A percentile compares a stretch with the other conserved stretches of the same genome.
Conservation (phyloP, 2,888 invertebrate species). For the Ecliptopera silaceata region DNA sequence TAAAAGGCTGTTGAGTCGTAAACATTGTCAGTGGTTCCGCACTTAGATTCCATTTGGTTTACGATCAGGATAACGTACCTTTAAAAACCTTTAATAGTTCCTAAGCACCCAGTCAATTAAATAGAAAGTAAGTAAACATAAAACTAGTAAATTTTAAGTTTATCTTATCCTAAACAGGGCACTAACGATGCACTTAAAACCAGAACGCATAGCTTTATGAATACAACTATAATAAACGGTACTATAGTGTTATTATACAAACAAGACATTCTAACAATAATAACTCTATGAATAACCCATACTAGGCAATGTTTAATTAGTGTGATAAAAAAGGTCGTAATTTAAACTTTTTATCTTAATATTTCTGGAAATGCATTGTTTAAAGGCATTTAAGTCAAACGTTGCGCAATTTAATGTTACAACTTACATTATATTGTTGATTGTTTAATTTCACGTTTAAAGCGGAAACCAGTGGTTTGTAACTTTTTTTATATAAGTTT, state of each 20-base stretch:
- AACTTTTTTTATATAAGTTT: no score
- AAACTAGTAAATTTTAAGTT: slow-evolving; percentile 53
- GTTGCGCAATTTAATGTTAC: background rate
- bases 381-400: background rate
- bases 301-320: slow-evolving; percentile 35
- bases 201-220: slow-evolving; percentile 56
- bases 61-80: slow-evolving; percentile 56
- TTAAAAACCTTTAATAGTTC: slow-evolving; percentile 56
- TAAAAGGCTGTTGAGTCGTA: slow-evolving; percentile 18
- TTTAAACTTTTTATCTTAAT: slow-evolving; percentile 11
- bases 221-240: slow-evolving; percentile 53
- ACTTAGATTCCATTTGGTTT: slow-evolving; percentile 50
- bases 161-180: slow-evolving; percentile 60
- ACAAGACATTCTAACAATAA: slow-evolving; percentile 45
- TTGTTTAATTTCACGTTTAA: background rate
- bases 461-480: background rate
- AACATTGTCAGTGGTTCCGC: slow-evolving; percentile 40
- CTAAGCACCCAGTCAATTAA: slow-evolving; percentile 66
- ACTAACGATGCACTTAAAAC: slow-evolving; percentile 55
- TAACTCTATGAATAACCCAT: slow-evolving; percentile 32
- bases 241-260: slow-evolving; percentile 55
- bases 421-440: background rate
- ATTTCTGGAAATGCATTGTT: slow-evolving; percentile 17
- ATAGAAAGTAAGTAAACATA: slow-evolving; percentile 57
- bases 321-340: slow-evolving; percentile 30